Evolutionary conservation across 2,797 vertebrate genomes (phyloP), one percentile per base, ranked within the genome.

Genomic region (Sebastes variabilis): DNA sequence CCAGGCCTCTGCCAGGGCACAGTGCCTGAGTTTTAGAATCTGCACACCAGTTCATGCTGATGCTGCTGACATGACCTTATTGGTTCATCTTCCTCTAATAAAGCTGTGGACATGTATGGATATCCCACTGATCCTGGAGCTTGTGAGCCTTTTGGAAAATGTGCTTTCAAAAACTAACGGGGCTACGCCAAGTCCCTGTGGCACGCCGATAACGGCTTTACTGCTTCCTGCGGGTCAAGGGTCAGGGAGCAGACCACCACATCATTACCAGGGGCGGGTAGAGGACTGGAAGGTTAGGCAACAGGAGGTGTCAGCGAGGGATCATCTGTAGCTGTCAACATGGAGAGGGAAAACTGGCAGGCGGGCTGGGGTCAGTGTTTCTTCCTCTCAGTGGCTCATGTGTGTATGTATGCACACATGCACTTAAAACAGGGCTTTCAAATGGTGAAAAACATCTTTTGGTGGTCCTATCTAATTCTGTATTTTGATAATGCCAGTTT

Each of bases 181-280:
- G 65, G 64, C 62, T 0, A 22, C 1, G 8, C 9, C 16, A 25
- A 83, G 68, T 82, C 79, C 60, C 75, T 68, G 79, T 38, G 75
- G 86, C 77, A 80, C 3, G 25, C 80, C 16, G 88, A 89, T 92
- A 90, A 89, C 36, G 10, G 71, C 81, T 82, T 88, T 62, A 56
- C 77, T 66, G 79, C 87, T 93, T 93, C 88, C 91, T 91, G 87
- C 36, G 29, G 87, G 90, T 92, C 92, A 91, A 58, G 5, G 89
- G 90, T 93, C 86, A 71, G 42, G 56, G 62, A 77, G 72, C 88
- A 74, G 87, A 68, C 64, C 32, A 16, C 55, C 54, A 20, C 55
- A 32, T 86, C 56, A 52, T 75, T 74, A 84, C 49, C 13, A 58
- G 66, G 55, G 65, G 30, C 0, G 11, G 36, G 20, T 25, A 34